Conservation (phyloP, 2,888 invertebrate species). For the Acanthosepion pharaonis region DNA sequence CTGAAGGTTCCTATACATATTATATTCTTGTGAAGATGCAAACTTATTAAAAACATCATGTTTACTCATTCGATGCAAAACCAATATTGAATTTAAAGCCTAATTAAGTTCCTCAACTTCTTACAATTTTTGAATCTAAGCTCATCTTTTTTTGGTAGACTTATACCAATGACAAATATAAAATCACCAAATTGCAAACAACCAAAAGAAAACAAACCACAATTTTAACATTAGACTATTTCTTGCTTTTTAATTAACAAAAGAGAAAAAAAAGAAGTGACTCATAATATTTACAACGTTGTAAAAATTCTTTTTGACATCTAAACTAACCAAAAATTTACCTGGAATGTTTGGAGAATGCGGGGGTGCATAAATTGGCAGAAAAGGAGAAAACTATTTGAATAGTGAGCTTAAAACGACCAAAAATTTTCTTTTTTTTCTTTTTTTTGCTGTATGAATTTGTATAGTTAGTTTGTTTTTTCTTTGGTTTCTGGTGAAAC, state of each 20-base stretch:
- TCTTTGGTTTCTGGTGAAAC: neutral
- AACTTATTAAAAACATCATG: neutral
- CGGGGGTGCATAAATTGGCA: neutral
- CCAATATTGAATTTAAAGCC: constrained; percentile 22
- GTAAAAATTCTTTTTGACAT: neutral
- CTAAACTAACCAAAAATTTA: constrained; percentile 1
- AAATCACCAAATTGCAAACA: neutral
- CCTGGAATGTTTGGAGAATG: neutral
- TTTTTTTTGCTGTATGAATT: neutral
- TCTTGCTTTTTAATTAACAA: neutral
- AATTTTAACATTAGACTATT: neutral
- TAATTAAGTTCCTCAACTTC: neutral
- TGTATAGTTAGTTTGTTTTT: neutral
- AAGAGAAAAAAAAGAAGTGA: neutral
- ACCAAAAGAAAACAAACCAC: neutral
- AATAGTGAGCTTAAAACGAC: neutral
- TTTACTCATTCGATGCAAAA: constrained; percentile 21
- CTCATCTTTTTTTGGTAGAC: neutral
- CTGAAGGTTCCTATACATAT: neutral
- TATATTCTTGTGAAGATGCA: neutral
- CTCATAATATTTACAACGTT: neutral
- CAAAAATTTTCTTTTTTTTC: no score
- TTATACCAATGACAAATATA: neutral
- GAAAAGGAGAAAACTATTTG: neutral
- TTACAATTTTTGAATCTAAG: constrained; percentile 33